Base-by-base conservation (phyloP, 2,113 vertebrate genomes). In the Melanerpes formicivorus region DNA sequence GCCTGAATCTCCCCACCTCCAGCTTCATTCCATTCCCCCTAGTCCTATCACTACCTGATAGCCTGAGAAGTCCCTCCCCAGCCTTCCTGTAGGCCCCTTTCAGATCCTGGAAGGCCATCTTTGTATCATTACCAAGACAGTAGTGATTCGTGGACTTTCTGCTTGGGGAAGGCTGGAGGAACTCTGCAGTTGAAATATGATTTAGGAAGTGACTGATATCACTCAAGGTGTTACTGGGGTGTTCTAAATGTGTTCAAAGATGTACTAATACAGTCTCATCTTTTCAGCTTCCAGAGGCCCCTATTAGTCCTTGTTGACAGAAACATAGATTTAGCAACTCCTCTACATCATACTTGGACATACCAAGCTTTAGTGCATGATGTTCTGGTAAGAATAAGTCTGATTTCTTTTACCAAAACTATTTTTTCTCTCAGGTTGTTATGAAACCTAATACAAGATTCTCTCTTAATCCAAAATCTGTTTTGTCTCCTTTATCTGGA, bases 291-390 rank as follows among this genome's bases (percentile, higher is more conserved):
- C 96, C 99, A 99, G 96, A 98, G 99, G 91, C 99, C 99, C 32
- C 97, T 99, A 67, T 98, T 99, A 95, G 98, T 99, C 84, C 98
- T 99, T 97, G 98, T 98, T 29, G 99, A 99, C 95, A 98, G 99
- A 96, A 99, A 99, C 96, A 97, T 99, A 96, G 99, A 99, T 97
- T 98, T 99, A 98, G 98, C 99, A 96, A 99, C 99, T 93, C 99
- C 99, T 96, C 98, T 99, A 69, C 99, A 99, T 95, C 99, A 99
- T 97, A 99, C 99, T 52, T 99, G 99, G 99, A 99, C 99, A 87
- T 99, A 99, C 97, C 99, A 99, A 97, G 99, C 99, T 66, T 98
- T 99, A 97, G 99, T 99, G 95, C 99, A 99, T 88, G 99, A 99
- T 88, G 99, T 99, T 81, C 97, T 99, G 98, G 99, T 99, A 97